These are phyloP conservation scores for Eupithecia inturbata DNA, from an alignment of 2,888 invertebrate genomes.

Conservation along the genomic window DNA sequence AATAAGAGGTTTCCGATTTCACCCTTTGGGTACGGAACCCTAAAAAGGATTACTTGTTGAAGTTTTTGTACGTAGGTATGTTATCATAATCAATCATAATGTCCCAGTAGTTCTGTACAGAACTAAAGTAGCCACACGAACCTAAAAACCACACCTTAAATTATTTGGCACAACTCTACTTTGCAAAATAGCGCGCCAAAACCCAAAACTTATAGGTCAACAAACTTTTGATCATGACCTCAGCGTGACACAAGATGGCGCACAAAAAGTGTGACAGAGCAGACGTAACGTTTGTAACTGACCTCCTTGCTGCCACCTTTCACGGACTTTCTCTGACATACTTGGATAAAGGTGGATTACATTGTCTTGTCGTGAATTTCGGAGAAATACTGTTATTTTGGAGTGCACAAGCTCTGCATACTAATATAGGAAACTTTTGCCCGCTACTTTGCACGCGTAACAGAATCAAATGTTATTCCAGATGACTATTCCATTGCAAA, in stretches of 20 bases:
- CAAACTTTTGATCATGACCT: slow-evolving; percentile 43
- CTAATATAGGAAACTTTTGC: background rate
- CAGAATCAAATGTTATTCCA: too few species aligned
- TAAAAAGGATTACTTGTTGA: too few species aligned
- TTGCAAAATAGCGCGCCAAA: slow-evolving; percentile 16
- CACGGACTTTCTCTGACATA: slow-evolving; percentile 78
- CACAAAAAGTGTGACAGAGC: slow-evolving; percentile 74
- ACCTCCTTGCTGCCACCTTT: slow-evolving; percentile 74
- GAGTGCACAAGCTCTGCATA: background rate
- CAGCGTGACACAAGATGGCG: slow-evolving; percentile 42
- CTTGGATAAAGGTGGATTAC: slow-evolving; percentile 47
- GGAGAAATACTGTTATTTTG: slow-evolving; percentile 8
- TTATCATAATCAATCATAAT: too few species aligned
- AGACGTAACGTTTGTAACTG: slow-evolving; percentile 78
- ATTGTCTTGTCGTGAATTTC: slow-evolving; percentile 27
- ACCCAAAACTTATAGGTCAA: slow-evolving; percentile 30
- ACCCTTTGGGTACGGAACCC: too few species aligned
- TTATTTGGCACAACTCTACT: background rate
- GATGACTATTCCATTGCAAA: too few species aligned
- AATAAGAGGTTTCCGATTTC: too few species aligned
- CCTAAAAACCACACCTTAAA: background rate
- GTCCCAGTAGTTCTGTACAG: background rate
- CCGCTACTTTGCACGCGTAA: too few species aligned
- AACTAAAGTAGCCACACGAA: background rate
- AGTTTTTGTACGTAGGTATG: too few species aligned